phyloP scores from a whole-genome alignment of 2,888 invertebrate species.

The Anodontia alba region DNA sequence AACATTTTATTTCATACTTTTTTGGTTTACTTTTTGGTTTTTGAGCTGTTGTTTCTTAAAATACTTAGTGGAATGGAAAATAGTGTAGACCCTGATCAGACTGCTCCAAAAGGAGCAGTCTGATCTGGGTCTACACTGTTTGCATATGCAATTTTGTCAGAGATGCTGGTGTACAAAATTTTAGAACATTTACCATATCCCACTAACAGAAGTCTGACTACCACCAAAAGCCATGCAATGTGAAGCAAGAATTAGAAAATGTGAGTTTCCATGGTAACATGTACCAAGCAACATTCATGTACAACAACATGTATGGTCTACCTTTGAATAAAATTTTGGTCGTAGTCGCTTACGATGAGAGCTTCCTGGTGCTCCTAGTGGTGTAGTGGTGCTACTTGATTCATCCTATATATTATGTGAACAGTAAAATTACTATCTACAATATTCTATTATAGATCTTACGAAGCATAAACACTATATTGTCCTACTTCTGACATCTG shows the following conservation, averaged over 20 bases:
- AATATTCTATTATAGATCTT: not conserved
- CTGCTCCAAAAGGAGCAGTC: no score
- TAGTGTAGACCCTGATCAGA: no score
- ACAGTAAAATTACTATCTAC: not conserved
- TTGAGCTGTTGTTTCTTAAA: no score
- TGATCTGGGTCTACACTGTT: no score
- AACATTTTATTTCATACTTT: no score
- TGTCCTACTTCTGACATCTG: no score
- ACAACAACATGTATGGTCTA: constrained; percentile 32
- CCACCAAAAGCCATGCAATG: constrained; percentile 20
- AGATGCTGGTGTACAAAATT: no score
- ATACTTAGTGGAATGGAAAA: no score
- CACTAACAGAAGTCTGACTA: no score
- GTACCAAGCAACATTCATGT: constrained; percentile 37
- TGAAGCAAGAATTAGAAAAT: constrained; percentile 6
- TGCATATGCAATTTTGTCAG: no score
- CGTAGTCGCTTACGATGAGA: constrained; percentile 53
- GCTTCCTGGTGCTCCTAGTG: constrained; percentile 49
- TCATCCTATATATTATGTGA: constrained; percentile 44
- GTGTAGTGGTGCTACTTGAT: constrained; percentile 50
- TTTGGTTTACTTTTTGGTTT: no score
- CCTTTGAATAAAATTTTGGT: constrained; percentile 51
- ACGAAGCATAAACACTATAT: not conserved
- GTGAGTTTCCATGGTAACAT: constrained; percentile 8
- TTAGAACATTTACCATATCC: no score